Conservation (phyloP, 2,797 vertebrate genomes). For the Fistularia commersonii region DNA sequence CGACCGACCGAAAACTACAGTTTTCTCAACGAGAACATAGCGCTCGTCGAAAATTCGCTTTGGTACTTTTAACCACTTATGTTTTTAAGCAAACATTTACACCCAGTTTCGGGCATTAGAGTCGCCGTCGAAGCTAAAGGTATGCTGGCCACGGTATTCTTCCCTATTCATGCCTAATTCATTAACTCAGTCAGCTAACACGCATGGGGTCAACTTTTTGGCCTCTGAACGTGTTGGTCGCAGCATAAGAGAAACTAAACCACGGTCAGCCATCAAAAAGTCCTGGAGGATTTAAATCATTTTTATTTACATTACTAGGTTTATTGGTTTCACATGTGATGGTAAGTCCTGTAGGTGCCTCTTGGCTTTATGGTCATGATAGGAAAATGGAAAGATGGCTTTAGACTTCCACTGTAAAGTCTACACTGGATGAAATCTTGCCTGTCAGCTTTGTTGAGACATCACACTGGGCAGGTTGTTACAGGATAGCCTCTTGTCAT, state of each 20-base stretch:
- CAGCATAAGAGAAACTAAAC: slow-evolving; percentile 5
- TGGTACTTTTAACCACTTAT: accelerated
- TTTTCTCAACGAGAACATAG: slow-evolving; percentile 2
- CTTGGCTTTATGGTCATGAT: background rate
- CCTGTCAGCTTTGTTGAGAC: too few species aligned
- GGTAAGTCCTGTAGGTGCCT: too few species aligned
- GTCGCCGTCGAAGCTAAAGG: background rate
- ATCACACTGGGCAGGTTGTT: too few species aligned
- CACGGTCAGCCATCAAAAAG: slow-evolving; percentile 2
- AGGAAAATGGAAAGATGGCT: too few species aligned
- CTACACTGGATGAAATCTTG: too few species aligned
- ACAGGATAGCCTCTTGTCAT: too few species aligned
- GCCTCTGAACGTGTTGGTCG: slow-evolving; percentile 38
- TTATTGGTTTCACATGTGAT: too few species aligned
- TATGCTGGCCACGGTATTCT: slow-evolving; percentile 3
- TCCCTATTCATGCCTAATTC: slow-evolving; percentile 40
- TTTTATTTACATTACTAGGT: too few species aligned
- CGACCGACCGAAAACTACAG: slow-evolving; percentile 8
- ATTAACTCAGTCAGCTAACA: slow-evolving; percentile 48
- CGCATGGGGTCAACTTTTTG: slow-evolving; percentile 46
- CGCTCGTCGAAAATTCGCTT: background rate
- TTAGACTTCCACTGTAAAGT: too few species aligned
- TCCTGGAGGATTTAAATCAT: too few species aligned
- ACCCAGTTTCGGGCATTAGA: background rate
- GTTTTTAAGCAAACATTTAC: accelerated